These are phyloP conservation scores for Geothlypis trichas DNA, from an alignment of 2,113 vertebrate species.

Conservation along the genomic window DNA sequence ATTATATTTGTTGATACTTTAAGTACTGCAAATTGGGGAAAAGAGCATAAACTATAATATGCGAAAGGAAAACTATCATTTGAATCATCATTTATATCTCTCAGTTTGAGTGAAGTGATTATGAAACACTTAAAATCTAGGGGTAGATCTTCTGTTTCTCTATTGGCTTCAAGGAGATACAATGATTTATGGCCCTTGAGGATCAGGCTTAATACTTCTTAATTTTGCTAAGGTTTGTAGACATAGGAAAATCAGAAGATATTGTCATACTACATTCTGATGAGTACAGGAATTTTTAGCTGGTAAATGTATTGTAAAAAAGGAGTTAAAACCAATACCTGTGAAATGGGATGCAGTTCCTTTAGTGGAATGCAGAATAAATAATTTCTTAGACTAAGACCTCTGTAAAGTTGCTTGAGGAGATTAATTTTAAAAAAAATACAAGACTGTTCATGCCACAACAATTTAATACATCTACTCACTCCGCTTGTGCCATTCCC, in stretches of 20 bases:
- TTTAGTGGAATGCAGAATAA: not conserved
- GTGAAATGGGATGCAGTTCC: not conserved
- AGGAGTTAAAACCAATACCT: not conserved
- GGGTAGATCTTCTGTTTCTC: not conserved
- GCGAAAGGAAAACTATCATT: not conserved
- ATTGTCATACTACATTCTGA: not conserved
- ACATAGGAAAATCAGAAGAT: not conserved
- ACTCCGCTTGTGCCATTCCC: not conserved
- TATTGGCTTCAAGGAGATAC: not conserved
- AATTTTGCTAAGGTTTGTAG: not conserved
- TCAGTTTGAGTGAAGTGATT: not conserved
- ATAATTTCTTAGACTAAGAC: not conserved
- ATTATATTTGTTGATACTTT: slow-evolving; percentile 4
- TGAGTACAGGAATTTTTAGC: not conserved
- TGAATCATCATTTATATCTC: not conserved
- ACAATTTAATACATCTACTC: not conserved
- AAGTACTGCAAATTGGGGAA: not conserved
- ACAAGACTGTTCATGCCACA: not conserved
- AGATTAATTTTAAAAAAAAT: not conserved
- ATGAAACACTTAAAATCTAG: not conserved
- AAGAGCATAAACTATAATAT: slow-evolving; percentile 4
- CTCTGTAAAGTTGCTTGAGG: not conserved
- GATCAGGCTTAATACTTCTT: not conserved
- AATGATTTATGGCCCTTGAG: not conserved
- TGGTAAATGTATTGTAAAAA: not conserved